Conservation (phyloP, 2,888 invertebrate genomes). For the Harpalus rubripes region DNA sequence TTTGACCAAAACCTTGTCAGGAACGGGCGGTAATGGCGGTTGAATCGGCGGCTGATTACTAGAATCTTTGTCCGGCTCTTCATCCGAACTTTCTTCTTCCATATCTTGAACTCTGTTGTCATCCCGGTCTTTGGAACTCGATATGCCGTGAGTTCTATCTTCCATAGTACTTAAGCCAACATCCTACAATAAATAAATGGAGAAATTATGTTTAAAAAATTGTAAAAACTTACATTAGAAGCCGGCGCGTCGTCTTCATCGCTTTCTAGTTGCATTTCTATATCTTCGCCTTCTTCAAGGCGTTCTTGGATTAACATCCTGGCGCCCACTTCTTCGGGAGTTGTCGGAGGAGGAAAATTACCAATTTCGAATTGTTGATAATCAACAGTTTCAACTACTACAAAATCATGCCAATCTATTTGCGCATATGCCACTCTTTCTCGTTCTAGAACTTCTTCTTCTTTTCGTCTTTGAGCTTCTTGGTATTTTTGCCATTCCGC, state of each 20-base stretch:
- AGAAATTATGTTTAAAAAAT: conserved; percentile 13
- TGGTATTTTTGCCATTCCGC: conserved; percentile 98
- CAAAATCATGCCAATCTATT: conserved; percentile 99
- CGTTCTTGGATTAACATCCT: conserved; percentile 93
- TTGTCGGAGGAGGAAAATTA: conserved; percentile 98
- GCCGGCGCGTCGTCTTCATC: conserved; percentile 81
- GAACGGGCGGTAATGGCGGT: conserved; percentile 89
- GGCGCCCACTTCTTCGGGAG: conserved; percentile 97
- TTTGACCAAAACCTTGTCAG: conserved; percentile 96
- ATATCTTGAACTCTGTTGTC: conserved; percentile 90
- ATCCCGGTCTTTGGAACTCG: conserved; percentile 75
- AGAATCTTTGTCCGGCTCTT: conserved; percentile 80
- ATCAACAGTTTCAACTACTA: conserved; percentile 99
- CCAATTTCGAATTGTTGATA: conserved; percentile 98
- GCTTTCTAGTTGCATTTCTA: conserved; percentile 94
- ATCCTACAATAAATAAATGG: conserved; percentile 72
- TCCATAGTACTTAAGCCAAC: conserved; percentile 84
- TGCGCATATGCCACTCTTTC: conserved; percentile 97
- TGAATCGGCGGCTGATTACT: conserved; percentile 78
- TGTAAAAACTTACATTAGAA: conserved; percentile 53
- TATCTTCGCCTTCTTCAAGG: conserved; percentile 89
- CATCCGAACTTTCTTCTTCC: conserved; percentile 92
- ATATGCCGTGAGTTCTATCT: conserved; percentile 79
- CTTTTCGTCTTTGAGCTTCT: conserved; percentile 93
- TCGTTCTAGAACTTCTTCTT: conserved; percentile 96